Percentiles rank a stretch among this genome's conserved stretches.
Evolutionary conservation across 1,140 invertebrate genomes (phyloP).

Genomic region (Drosophila sproati): DNA sequence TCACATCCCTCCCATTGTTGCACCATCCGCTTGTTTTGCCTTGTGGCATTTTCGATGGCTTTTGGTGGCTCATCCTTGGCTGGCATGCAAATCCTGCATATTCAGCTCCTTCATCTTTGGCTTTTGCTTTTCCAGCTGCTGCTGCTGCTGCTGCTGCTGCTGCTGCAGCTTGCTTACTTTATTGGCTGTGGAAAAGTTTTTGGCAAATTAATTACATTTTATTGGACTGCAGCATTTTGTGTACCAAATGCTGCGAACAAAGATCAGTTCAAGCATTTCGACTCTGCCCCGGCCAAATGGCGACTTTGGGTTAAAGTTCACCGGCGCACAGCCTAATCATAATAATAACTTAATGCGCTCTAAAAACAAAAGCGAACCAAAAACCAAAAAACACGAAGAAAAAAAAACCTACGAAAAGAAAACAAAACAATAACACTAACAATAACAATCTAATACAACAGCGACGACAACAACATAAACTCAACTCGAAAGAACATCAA

Average conservation of each 20-base stretch:
- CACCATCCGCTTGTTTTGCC: background rate
- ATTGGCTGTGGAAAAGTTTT: constrained; percentile 74
- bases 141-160: constrained; percentile 13
- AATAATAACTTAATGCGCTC: constrained; percentile 66
- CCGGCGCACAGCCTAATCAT: constrained; percentile 42
- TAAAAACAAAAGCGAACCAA: background rate
- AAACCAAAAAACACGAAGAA: background rate
- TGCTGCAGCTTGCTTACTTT: constrained; percentile 39
- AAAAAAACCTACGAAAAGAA: background rate
- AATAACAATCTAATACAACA: constrained; percentile 43
- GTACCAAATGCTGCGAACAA: background rate
- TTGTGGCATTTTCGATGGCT: constrained; percentile 47
- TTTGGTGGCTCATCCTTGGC: constrained; percentile 40
- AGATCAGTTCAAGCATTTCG: constrained; percentile 14
- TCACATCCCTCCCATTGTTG: background rate
- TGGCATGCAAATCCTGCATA: constrained; percentile 37
- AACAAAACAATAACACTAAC: constrained; percentile 41
- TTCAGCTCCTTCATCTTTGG: constrained; percentile 1
- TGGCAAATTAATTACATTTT: constrained; percentile 79
- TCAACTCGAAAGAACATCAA: constrained; percentile 19
- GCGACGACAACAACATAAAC: constrained; percentile 14
- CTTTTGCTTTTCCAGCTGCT: constrained; percentile 15
- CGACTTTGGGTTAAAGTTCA: constrained; percentile 52
- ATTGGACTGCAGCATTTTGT: constrained; percentile 53
- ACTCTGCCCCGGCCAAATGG: constrained; percentile 1